Base-by-base conservation (phyloP, 2,888 invertebrate species). In the Campoletis raptor region DNA sequence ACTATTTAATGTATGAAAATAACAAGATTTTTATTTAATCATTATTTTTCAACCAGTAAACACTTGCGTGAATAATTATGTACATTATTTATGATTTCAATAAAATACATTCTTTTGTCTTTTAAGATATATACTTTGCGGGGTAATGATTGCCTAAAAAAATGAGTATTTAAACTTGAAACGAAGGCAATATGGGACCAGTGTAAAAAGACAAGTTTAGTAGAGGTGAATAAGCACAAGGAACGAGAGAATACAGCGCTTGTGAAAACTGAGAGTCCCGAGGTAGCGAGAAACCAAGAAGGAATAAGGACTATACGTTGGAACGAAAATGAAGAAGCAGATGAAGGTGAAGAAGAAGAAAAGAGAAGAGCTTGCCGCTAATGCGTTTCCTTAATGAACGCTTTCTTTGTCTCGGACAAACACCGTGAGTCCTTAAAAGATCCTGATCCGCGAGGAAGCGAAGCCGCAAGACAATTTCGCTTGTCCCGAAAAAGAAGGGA, bases 371-470 rank as follows among this genome's bases (percentile, higher is more conserved):
- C 89, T 90, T 81, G 88, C 91, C 90, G 90, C 91, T 93, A 93
- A 93, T 93, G 92, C 91, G 91, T 93, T 93, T 92, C 91, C 92
- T 91, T 92, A 93, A 93, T 92, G 93, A 93, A 92, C 90, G 92
- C 90, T 93, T 92, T 93, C 92, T 92, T 93, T 93, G 93, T 92
- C 92, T 91, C 89, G 90, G 88, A 89, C 92, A 92, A 93, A 93
- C 92, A 92, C 90, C 90, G 87, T 86, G 88, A 80, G 86, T 89
- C 88, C 89, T 90, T 82, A 88, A 89, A 89, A 87, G 81, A 87
- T 87, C 89, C 88, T 88, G 88, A 89, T 91, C 87, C 88, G 85
- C 81, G 87, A 87, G 85, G 87, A 87, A 85, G 78, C 85, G 81
- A 87, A 87, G 87, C 87, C 87, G 85, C 89, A 89, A 88, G 87